Evolutionary conservation across 2,888 invertebrate genomes (phyloP), one percentile per base, ranked within the genome.

Genomic region (Cosmopolites sordidus): DNA sequence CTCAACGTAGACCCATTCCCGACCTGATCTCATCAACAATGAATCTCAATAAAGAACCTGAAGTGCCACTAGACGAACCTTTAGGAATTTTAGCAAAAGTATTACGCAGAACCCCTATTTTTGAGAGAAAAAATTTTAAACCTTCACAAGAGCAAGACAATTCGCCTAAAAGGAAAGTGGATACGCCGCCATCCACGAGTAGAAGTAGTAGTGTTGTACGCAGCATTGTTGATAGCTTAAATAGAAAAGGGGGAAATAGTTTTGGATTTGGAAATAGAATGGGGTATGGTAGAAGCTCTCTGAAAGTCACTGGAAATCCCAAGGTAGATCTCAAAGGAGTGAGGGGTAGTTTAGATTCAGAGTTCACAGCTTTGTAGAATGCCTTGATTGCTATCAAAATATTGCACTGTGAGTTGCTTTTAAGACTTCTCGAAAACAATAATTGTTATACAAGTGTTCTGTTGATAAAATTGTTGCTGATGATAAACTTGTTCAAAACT

Each of bases 151-250:
- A 44, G 6, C 41, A 27, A 11, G 40, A 40, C 8, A 16, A 17
- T 6, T n/a, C 43, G 5, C 16, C 39, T 2, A 4, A 16, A 5
- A 16, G 12, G 9, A 3, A 8, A 2, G 12, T 12, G 2, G 1
- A 18, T 16, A 18, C 4, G 33, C 9, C 33, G 2, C 45, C 52
- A 9, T 43, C 46, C 8, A 43, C 50, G 0, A 56, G 50, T 39
- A 12, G 43, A 5, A 48, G 54, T 37, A 53, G 48, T 16, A 70
- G 66, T 60, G 55, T 73, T 12, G 75, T 75, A 9, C 66, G 65
- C 53, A 72, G 67, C 57, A 73, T 74, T 40, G 73, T 75, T 40
- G 73, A 74, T 38, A 71, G 66, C 42, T 63, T 74, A 33, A 75
- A 75, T 62, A 60, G 67, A 14, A 71, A 69, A 51, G 64, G 61